A percentile compares a stretch with the other conserved stretches of the same genome.
Conservation (phyloP, 2,888 invertebrate species). For the Agrochola lychnidis region DNA sequence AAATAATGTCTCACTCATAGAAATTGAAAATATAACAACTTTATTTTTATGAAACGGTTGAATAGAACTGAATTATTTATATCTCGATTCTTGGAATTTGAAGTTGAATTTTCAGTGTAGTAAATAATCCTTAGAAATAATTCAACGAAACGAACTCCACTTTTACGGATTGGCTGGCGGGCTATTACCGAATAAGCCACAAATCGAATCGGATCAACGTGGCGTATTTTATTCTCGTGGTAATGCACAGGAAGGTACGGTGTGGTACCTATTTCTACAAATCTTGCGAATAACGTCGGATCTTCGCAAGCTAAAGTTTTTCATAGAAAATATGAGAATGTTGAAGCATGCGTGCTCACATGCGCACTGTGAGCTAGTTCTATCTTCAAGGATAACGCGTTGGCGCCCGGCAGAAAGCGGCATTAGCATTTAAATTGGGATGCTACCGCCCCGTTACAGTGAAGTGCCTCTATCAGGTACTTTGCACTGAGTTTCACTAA, state of each 20-base stretch:
- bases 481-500: constrained; percentile 35
- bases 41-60: constrained; percentile 33
- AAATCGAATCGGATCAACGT: constrained; percentile 42
- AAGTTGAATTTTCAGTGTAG: constrained; percentile 39
- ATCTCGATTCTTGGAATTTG: constrained; percentile 23
- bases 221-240: constrained; percentile 38
- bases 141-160: constrained; percentile 44
- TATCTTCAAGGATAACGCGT: constrained; percentile 77
- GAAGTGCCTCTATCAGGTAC: constrained; percentile 47
- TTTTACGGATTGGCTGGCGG: constrained; percentile 39
- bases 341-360: constrained; percentile 60
- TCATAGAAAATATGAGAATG: constrained; percentile 40
- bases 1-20: constrained; percentile 25
- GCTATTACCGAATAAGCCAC: constrained; percentile 37
- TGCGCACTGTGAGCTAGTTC: constrained; percentile 75
- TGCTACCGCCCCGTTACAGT: constrained; percentile 60
- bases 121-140: constrained; percentile 51
- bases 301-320: constrained; percentile 27
- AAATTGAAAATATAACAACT: constrained; percentile 46
- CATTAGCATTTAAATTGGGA: constrained; percentile 85
- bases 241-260: constrained; percentile 1
- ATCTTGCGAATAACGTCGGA: constrained; percentile 20
- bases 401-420: constrained; percentile 71
- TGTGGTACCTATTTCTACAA: constrained; percentile 1
- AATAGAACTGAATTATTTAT: constrained; percentile 49